These are phyloP conservation scores for Pipistrellus pipistrellus DNA, from an alignment of 2,797 vertebrate species.

Conservation along the genomic window DNA sequence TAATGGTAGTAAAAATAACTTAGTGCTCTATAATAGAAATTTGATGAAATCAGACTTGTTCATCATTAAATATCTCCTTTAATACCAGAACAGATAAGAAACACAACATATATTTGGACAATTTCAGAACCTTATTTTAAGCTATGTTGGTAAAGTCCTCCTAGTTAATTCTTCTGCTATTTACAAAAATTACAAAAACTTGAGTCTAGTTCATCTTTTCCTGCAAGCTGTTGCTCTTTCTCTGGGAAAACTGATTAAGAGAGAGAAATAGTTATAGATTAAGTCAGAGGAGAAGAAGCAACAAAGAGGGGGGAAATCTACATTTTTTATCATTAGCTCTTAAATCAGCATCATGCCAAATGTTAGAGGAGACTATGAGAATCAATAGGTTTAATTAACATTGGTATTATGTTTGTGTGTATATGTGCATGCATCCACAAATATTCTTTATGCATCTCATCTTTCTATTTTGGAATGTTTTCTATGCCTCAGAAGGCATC, in stretches of 20 bases:
- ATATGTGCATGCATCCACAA: not conserved
- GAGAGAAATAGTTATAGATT: not conserved
- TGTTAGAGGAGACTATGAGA: not conserved
- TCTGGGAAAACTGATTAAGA: not conserved
- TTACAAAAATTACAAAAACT: not conserved
- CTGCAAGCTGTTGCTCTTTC: not conserved
- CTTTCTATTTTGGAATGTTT: constrained; percentile 31
- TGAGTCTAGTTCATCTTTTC: not conserved
- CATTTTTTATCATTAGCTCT: not conserved
- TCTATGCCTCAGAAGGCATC: not conserved
- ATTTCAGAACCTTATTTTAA: constrained; percentile 35
- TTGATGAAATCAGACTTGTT: not conserved
- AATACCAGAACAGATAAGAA: constrained; percentile 30
- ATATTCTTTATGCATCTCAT: not conserved
- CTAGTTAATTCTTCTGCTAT: not conserved
- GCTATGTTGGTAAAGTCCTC: not conserved
- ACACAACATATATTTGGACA: not conserved
- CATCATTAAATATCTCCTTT: not conserved
- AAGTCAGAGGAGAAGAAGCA: not conserved
- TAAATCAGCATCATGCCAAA: not conserved
- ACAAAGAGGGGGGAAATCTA: not conserved
- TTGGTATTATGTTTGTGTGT: not conserved
- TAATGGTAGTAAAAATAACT: not conserved
- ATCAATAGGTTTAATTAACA: not conserved
- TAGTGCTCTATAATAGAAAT: not conserved